phyloP scores from a whole-genome alignment of 2,797 vertebrate genomes.

The Poecilia picta region DNA sequence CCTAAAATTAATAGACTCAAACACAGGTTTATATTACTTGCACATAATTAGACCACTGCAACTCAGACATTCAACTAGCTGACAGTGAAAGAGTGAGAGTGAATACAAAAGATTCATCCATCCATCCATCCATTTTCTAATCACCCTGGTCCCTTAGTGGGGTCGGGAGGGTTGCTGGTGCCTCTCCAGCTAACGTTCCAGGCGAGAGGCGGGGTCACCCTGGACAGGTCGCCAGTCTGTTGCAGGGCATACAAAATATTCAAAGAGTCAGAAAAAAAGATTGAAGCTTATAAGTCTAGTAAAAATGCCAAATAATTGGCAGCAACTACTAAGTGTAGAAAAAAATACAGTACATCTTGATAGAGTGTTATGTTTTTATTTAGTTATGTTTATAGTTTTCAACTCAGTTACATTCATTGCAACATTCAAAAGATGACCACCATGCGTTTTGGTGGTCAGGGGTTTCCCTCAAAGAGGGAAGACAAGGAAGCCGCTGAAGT shows the following conservation, averaged over 20 bases:
- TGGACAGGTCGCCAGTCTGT: no score
- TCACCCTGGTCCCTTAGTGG: no score
- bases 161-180: no score
- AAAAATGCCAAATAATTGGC: neutral
- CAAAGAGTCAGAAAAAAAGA: neutral
- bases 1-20: no score
- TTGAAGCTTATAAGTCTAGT: neutral
- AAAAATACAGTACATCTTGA: neutral
- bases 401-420: neutral
- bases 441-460: neutral
- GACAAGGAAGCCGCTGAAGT: slow-evolving; percentile 50
- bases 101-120: neutral
- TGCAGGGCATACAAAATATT: neutral
- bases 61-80: no score
- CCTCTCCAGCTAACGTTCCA: no score
- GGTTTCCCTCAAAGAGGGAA: slow-evolving; percentile 3
- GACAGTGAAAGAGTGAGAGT: neutral
- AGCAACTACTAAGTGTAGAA: neutral
- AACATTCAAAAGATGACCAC: no score
- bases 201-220: no score
- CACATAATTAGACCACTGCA: no score
- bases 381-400: neutral
- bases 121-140: no score
- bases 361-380: neutral
- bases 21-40: no score